Percentiles rank a stretch among this genome's conserved stretches.
phyloP scores from a whole-genome alignment of 2,113 vertebrate genomes.

The Leptobrachium ailaonicum region DNA sequence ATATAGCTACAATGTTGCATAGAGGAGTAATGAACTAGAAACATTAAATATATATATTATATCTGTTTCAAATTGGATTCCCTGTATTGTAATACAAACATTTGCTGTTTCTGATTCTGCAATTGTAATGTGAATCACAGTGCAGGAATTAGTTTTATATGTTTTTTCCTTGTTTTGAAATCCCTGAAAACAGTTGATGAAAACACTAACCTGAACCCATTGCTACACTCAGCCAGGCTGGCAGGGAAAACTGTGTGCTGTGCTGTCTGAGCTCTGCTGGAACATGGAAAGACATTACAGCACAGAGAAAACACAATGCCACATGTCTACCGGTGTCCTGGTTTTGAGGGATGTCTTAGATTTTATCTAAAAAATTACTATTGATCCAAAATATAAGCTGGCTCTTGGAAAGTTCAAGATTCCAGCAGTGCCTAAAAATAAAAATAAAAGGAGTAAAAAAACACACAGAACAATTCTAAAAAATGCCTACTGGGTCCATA shows the following conservation, averaged over 20 bases:
- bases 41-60: no score
- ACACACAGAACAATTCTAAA: not conserved
- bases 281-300: conserved; percentile 19
- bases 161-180: no score
- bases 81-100: no score
- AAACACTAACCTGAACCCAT: conserved; percentile 35
- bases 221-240: not conserved
- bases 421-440: conserved; percentile 31
- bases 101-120: no score
- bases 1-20: no score
- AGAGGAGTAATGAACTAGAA: no score
- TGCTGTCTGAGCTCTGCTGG: conserved; percentile 32
- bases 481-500: conserved; percentile 28
- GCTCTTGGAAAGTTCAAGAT: conserved; percentile 41
- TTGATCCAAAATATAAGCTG: conserved; percentile 45
- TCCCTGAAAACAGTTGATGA: conserved; percentile 11
- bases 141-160: no score
- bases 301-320: conserved; percentile 12
- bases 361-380: conserved; percentile 45
- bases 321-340: conserved; percentile 32
- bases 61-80: no score
- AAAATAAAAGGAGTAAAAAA: not conserved
- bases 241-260: not conserved
- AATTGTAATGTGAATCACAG: no score
- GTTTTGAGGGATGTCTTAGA: conserved; percentile 43